A percentile compares a stretch with the other conserved stretches of the same genome.
Conservation (phyloP, 2,888 invertebrate species). For the Melikaiella ostensackeni region DNA sequence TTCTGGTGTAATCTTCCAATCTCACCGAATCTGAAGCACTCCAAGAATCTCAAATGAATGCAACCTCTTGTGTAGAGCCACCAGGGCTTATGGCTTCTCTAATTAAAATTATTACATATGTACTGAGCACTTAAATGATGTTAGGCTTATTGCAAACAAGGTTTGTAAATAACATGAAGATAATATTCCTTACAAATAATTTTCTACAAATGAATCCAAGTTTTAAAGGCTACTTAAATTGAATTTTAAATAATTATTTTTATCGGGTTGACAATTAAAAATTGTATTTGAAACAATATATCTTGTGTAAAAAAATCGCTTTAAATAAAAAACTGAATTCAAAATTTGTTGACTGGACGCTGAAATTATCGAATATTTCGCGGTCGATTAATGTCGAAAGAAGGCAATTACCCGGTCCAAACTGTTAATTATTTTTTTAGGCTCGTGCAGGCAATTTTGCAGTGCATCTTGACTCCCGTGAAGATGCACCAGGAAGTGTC, state of each 20-base stretch:
- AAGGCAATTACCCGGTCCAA: conserved; percentile 45
- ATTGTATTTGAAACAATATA: background rate
- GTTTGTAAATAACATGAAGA: background rate
- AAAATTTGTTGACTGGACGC: conserved; percentile 4
- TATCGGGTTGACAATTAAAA: background rate
- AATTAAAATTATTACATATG: conserved; percentile 7
- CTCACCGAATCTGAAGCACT: conserved; percentile 21
- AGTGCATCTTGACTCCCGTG: background rate
- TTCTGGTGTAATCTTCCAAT: conserved; percentile 20
- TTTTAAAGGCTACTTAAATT: background rate
- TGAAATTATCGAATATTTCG: conserved; percentile 59
- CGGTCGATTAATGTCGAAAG: conserved; percentile 56
- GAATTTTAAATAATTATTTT: background rate
- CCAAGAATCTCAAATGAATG: conserved; percentile 15
- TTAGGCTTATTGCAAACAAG: background rate
- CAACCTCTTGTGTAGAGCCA: background rate
- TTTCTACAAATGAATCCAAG: background rate
- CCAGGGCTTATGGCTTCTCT: background rate
- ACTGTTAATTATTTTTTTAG: conserved; percentile 41
- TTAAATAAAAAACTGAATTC: background rate
- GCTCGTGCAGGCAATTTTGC: conserved; percentile 5
- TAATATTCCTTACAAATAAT: background rate
- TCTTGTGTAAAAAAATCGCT: background rate
- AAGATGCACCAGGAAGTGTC: background rate
- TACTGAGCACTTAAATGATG: background rate